These are phyloP conservation scores for Calameuta pallipes DNA, from an alignment of 2,888 invertebrate species.

Conservation along the genomic window DNA sequence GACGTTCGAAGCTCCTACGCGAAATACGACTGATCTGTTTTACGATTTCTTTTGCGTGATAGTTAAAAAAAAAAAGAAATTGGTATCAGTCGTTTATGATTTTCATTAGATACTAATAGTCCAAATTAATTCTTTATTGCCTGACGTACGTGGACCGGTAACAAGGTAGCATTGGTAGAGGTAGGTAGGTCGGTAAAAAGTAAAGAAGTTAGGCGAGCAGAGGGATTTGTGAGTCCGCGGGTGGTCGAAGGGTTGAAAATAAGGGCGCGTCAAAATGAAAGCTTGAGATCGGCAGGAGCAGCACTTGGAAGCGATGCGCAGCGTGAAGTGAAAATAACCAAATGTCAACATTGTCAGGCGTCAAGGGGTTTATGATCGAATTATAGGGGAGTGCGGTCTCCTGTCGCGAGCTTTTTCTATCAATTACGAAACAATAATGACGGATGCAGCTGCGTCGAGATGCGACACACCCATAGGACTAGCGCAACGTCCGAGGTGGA, in stretches of 20 bases:
- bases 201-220: not conserved
- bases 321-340: conserved; percentile 65
- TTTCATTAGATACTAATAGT: not conserved
- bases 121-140: not conserved
- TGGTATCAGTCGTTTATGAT: conserved; percentile 19
- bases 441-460: conserved; percentile 49
- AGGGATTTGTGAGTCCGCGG: conserved; percentile 16
- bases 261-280: conserved; percentile 5
- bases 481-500: not conserved
- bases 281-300: not conserved
- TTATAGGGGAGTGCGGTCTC: conserved; percentile 55
- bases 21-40: conserved; percentile 4
- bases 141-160: not conserved
- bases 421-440: conserved; percentile 59
- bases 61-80: conserved; percentile 10
- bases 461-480: not conserved
- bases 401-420: conserved; percentile 54
- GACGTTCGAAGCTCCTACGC: not conserved
- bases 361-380: conserved; percentile 65
- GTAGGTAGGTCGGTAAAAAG: not conserved
- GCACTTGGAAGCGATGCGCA: conserved; percentile 39
- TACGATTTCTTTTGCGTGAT: conserved; percentile 22
- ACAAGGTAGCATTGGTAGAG: not conserved
- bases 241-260: conserved; percentile 28
- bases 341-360: conserved; percentile 63